A percentile compares a stretch with the other conserved stretches of the same genome.
These are phyloP conservation scores for Caenorhabditis sp. DNA, from an alignment of 2,888 invertebrate species.

Conservation along the genomic window DNA sequence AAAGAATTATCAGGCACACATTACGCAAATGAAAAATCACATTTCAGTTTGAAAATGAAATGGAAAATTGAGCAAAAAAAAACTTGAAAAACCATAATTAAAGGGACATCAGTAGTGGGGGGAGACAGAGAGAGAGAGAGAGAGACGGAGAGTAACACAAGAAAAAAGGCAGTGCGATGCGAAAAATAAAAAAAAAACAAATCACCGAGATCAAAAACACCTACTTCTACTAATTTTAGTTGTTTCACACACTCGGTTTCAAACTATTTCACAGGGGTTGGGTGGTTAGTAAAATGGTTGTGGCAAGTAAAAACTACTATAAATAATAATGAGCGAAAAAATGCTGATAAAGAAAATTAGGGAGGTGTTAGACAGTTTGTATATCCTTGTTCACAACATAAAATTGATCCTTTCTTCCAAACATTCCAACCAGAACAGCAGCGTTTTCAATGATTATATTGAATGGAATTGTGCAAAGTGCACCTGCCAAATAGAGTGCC, in stretches of 20 bases:
- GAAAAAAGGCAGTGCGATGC: background rate
- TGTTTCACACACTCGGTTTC: background rate
- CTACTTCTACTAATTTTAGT: background rate
- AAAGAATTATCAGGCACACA: constrained; percentile 14
- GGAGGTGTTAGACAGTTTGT: constrained; percentile 21
- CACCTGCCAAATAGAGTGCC: constrained; percentile 76
- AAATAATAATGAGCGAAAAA: background rate
- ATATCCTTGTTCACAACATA: constrained; percentile 87
- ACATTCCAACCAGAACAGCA: constrained; percentile 92
- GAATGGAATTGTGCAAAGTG: constrained; percentile 88
- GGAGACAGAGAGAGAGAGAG: constrained; percentile 6
- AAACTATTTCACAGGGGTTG: background rate
- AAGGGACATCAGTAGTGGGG: constrained; percentile 15
- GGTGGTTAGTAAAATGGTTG: background rate
- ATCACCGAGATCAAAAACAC: background rate
- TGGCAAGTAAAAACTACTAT: background rate
- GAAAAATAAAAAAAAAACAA: background rate
- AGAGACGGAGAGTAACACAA: constrained; percentile 7
- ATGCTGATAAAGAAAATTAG: background rate
- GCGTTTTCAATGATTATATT: constrained; percentile 93
- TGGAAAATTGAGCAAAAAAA: constrained; percentile 13
- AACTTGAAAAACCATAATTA: background rate
- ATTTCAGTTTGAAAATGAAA: constrained; percentile 6
- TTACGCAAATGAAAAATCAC: background rate
- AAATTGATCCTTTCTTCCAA: constrained; percentile 94